Conservation (phyloP, 1,140 invertebrate species). For the Brachionus sp. region DNA sequence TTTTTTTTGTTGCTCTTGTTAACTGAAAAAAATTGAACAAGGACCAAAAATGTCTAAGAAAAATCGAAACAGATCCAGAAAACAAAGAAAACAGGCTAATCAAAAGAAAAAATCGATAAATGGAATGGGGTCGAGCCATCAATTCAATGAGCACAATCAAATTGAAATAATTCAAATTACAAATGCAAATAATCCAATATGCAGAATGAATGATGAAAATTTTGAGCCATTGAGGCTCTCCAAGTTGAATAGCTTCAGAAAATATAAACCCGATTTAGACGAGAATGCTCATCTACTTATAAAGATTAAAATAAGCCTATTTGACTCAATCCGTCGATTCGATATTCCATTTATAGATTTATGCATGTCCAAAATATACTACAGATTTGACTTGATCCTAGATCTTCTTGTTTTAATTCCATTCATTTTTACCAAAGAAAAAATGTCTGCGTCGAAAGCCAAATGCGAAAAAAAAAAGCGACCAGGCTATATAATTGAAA, state of each 20-base stretch:
- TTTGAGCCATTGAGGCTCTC: neutral
- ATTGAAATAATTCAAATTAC: constrained; percentile 1
- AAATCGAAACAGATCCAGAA: constrained; percentile 27
- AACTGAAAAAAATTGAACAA: neutral
- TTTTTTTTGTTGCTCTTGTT: neutral
- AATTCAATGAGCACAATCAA: neutral
- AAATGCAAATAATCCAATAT: neutral
- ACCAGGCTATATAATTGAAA: constrained; percentile 23
- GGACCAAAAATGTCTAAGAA: constrained; percentile 5
- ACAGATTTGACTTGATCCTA: neutral
- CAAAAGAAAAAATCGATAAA: neutral
- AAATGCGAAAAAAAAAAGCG: neutral
- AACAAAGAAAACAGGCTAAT: constrained; percentile 14
- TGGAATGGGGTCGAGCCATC: neutral
- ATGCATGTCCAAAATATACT: neutral
- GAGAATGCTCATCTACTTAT: neutral
- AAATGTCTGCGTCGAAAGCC: neutral
- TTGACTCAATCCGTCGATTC: neutral
- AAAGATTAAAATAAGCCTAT: neutral
- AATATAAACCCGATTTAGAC: neutral
- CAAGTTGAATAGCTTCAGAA: neutral
- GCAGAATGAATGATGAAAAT: neutral
- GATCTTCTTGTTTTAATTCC: neutral
- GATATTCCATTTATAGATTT: neutral
- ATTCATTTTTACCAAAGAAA: neutral